phyloP scores from a whole-genome alignment of 2,113 vertebrate species.

The Lynx canadensis region DNA sequence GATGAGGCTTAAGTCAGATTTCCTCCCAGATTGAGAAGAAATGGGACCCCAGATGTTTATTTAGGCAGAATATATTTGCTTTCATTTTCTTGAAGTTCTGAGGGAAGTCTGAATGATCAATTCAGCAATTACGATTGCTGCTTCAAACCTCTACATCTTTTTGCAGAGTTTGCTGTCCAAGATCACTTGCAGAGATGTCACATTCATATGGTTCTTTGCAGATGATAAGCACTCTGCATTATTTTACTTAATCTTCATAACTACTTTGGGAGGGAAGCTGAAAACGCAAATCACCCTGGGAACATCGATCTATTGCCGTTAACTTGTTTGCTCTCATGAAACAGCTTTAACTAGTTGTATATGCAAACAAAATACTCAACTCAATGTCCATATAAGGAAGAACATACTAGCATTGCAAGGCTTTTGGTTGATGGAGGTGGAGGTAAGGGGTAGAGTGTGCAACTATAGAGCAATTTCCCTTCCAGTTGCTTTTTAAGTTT shows the following conservation, averaged over 20 bases:
- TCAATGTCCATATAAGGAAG: neutral
- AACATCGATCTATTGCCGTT: neutral
- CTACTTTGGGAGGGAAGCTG: neutral
- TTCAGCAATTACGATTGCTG: neutral
- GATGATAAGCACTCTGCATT: neutral
- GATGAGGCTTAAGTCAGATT: neutral
- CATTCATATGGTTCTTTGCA: neutral
- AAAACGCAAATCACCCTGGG: neutral
- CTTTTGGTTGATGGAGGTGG: neutral
- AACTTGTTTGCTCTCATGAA: neutral
- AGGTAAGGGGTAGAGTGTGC: neutral
- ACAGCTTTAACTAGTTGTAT: neutral
- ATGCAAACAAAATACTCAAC: neutral
- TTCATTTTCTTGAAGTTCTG: constrained; percentile 7
- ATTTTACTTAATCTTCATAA: constrained; percentile 22
- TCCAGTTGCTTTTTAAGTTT: neutral
- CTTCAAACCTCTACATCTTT: constrained; percentile 3
- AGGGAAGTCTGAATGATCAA: neutral
- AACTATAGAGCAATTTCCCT: neutral
- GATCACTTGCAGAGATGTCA: neutral
- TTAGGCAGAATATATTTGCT: constrained; percentile 25
- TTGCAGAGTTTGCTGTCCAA: neutral
- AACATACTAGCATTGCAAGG: neutral
- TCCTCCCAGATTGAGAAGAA: neutral
- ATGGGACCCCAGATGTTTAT: neutral